Evolutionary conservation across 2,113 vertebrate genomes (phyloP), one percentile per base, ranked within the genome.

Genomic region (Pteruthius melanotis): DNA sequence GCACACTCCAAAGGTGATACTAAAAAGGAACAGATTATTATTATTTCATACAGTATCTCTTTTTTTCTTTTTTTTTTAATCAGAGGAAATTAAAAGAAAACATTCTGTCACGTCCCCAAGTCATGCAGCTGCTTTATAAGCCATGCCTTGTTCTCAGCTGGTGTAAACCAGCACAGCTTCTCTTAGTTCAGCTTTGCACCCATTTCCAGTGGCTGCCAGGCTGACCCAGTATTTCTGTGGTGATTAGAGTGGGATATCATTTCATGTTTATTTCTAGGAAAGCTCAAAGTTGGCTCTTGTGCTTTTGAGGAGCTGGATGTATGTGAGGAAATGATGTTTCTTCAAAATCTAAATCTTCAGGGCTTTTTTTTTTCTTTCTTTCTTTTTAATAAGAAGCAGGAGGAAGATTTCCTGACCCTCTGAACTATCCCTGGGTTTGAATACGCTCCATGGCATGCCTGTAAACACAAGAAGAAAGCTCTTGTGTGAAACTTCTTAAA

Each of bases 401-500:
- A 95, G 90, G 92, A 94, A 97, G 88, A 90, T 95, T 94, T 94
- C 84, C 83, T 90, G 93, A 97, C 90, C 93, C 86, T 94, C 79
- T 95, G 90, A 96, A 91, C 90, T 39, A 90, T 65, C 54, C 40
- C 68, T 83, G 91, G 74, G 70, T 93, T 95, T 89, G 94, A 97
- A 86, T 87, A 89, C 26, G 10, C 87, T 94, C 28, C 92, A 90
- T 26, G 75, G 93, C 37, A 89, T 31, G 83, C 40, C 84, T 94
- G 89, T 91, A 97, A 97, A 97, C 90, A 91, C 84, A 77, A 83
- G 85, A 78, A 91, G 92, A 96, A 90, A 93, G 88, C 93, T 95
- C 96, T 95, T 89, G 76, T 91, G 70, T 82, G 86, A 93, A 97
- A 96, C 91, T 96, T 93, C 95, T 97, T 85, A 94, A 94, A 97